These are phyloP conservation scores for Catocala fraxini DNA, from an alignment of 2,888 invertebrate species.

Conservation along the genomic window DNA sequence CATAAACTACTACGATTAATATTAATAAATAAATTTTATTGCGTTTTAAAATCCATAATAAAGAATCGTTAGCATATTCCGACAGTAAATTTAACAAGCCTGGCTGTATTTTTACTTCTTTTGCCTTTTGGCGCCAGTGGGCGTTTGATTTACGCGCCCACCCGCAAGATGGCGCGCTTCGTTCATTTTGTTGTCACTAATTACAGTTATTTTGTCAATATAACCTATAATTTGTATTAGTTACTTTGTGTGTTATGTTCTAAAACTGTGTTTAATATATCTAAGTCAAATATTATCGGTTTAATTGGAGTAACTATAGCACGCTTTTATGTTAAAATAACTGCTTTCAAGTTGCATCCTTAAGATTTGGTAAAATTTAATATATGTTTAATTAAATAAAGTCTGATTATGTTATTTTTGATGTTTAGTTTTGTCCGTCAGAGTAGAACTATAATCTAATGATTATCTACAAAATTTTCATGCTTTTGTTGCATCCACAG, in stretches of 20 bases:
- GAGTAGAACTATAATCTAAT: no score
- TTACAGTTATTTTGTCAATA: conserved; percentile 33
- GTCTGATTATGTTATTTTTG: no score
- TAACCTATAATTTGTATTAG: conserved; percentile 22
- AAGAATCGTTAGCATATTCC: conserved; percentile 49
- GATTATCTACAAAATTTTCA: no score
- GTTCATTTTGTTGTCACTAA: conserved; percentile 40
- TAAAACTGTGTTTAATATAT: neutral
- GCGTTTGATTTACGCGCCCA: conserved; percentile 64
- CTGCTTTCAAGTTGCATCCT: neutral
- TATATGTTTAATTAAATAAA: no score
- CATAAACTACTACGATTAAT: no score
- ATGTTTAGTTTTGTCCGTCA: no score
- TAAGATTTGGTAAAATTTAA: no score
- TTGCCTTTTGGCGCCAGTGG: conserved; percentile 44
- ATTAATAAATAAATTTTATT: conserved; percentile 29
- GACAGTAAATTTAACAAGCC: conserved; percentile 31
- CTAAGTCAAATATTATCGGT: conserved; percentile 1
- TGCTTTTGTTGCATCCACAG: no score
- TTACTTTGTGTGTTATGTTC: conserved; percentile 3
- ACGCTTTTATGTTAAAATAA: neutral
- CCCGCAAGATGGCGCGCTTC: conserved; percentile 50
- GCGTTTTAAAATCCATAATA: conserved; percentile 35
- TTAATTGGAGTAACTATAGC: neutral
- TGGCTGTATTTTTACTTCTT: conserved; percentile 28